Base-by-base conservation (phyloP, 2,888 invertebrate genomes). In the Drosophila lacicola region DNA sequence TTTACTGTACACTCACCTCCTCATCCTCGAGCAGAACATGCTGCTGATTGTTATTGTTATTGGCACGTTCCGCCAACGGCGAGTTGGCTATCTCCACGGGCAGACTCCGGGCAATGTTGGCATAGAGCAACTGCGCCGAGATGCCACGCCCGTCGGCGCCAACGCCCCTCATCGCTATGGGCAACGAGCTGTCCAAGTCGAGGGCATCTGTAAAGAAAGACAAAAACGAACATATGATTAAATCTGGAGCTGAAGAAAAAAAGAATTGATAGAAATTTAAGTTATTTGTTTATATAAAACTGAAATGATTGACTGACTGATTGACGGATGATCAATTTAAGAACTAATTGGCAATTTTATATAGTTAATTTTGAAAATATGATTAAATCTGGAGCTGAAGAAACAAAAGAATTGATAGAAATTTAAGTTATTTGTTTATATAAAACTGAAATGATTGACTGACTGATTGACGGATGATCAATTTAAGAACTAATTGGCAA, bases 11-110 rank as follows among this genome's bases (percentile, higher is more conserved):
- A 78, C 85, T 86, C 65, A 92, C 92, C 80, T 92, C 92, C 25
- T 80, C 89, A 42, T 80, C 74, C 17, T 87, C 87, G 21, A 49
- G 57, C 4, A 64, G 61, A 57, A 54, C 63, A 33, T 71, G 64
- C 17, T 69, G 64, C 10, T 66, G 62, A 34, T 62, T 78, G 41
- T 71, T 69, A 46, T 80, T 82, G 49, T 74, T 81, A 19, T 69
- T 80, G 55, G 71, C 72, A 29, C 91, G 87, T 57, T 79, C 90
- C 34, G 71, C 81, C 78, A 78, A 55, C 58, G 88, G 93, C 13
- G 91, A 90, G 62, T 91, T 92, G 57, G 96, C 96, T 92, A 97
- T 95, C 91, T 95, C 95, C 90, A 97, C 95, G 41, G 97, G 97
- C 88, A 97, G 93, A 74, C 96, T 96, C 91, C 95, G 95, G 45